These are phyloP conservation scores for Sebastes baramenuke DNA, from an alignment of 2,797 vertebrate genomes.

Conservation along the genomic window DNA sequence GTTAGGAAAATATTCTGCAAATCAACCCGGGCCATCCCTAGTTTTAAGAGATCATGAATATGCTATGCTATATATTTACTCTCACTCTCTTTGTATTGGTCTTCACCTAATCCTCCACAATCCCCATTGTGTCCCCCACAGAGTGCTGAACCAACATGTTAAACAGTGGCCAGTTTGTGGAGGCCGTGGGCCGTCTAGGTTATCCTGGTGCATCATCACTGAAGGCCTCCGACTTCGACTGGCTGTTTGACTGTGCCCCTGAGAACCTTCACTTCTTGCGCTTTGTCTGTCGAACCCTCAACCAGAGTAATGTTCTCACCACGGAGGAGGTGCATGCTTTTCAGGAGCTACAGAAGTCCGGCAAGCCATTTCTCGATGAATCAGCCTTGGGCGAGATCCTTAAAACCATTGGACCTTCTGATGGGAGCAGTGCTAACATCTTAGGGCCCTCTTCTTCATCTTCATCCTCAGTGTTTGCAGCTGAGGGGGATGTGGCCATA, in stretches of 20 bases:
- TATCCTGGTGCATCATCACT: constrained; percentile 85
- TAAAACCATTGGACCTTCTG: constrained; percentile 79
- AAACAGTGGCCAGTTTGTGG: constrained; percentile 89
- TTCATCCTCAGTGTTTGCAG: constrained; percentile 45
- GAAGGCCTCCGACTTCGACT: constrained; percentile 93
- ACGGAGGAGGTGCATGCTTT: constrained; percentile 84
- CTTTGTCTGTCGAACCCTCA: constrained; percentile 89
- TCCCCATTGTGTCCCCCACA: background rate
- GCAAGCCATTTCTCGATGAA: constrained; percentile 87
- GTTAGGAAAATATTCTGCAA: background rate
- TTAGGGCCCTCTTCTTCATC: constrained; percentile 26
- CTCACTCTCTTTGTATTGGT: constrained; percentile 8
- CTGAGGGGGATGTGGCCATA: constrained; percentile 69
- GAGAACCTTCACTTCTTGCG: constrained; percentile 87
- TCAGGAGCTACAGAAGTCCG: constrained; percentile 76
- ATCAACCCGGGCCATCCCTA: background rate
- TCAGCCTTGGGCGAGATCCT: constrained; percentile 85
- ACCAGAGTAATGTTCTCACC: constrained; percentile 81
- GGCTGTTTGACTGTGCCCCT: constrained; percentile 90
- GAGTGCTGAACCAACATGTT: constrained; percentile 81
- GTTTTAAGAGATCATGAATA: background rate
- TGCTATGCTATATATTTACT: background rate
- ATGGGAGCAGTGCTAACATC: constrained; percentile 21
- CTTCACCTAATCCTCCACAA: constrained; percentile 9
- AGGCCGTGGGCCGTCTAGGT: constrained; percentile 85